These are phyloP conservation scores for Acipenser transmontanus DNA, from an alignment of 2,797 vertebrate genomes.

Conservation along the genomic window DNA sequence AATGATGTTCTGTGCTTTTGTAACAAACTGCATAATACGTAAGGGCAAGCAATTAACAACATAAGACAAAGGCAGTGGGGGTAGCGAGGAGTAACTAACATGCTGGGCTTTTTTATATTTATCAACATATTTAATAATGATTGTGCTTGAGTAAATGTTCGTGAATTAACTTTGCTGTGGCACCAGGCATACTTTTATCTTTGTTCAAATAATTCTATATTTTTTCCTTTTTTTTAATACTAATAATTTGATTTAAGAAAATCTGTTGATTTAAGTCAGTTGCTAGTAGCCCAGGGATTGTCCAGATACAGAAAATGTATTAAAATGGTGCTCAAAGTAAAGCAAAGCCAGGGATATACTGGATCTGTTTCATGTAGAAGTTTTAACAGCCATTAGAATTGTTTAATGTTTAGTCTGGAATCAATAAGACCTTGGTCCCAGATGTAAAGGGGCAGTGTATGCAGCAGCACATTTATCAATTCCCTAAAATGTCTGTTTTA, in stretches of 20 bases:
- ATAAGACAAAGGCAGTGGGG: too few relatives aligned
- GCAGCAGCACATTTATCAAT: slow-evolving; percentile 35
- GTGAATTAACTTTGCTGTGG: too few relatives aligned
- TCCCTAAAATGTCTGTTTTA: neutral
- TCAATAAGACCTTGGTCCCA: slow-evolving; percentile 29
- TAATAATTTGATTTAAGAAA: neutral
- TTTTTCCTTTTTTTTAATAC: neutral
- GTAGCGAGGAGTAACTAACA: too few relatives aligned
- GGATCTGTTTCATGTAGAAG: slow-evolving; percentile 22
- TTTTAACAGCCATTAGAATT: slow-evolving; percentile 17
- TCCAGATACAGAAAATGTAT: neutral
- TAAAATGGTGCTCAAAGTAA: neutral
- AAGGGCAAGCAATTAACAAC: too few relatives aligned
- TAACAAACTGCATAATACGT: too few relatives aligned
- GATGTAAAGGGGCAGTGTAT: slow-evolving; percentile 34
- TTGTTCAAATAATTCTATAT: neutral
- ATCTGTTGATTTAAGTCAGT: neutral
- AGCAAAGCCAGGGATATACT: slow-evolving; percentile 21
- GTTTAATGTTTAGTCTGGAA: slow-evolving; percentile 21
- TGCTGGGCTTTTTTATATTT: too few relatives aligned
- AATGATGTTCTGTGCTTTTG: too few relatives aligned
- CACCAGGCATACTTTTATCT: too few relatives aligned
- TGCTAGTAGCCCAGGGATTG: slow-evolving; percentile 14
- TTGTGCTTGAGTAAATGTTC: too few relatives aligned
- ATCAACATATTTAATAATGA: too few relatives aligned